These are phyloP conservation scores for Onchidella celtica DNA, from an alignment of 2,888 invertebrate genomes.

Conservation along the genomic window DNA sequence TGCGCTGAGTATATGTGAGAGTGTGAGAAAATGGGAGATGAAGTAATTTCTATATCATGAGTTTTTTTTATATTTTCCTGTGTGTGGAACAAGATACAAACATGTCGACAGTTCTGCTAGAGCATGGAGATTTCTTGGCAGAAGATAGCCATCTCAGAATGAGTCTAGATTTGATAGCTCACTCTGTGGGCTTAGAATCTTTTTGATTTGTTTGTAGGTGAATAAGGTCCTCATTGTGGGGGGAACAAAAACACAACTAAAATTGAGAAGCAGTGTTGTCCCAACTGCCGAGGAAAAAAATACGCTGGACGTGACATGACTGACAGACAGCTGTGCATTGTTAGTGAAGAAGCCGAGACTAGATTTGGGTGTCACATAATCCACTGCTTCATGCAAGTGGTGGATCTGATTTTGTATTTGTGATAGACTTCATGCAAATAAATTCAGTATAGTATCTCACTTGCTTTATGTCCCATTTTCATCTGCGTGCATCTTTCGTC, in stretches of 20 bases:
- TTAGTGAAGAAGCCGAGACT: slow-evolving; percentile 2
- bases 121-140: background rate
- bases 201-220: background rate
- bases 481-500: background rate
- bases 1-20: slow-evolving; percentile 17
- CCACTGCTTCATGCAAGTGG: background rate
- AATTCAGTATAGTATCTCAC: slow-evolving; percentile 43
- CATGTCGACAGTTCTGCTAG: background rate
- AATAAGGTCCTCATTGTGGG: background rate
- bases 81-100: background rate
- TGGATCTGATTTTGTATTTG: slow-evolving; percentile 39
- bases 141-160: background rate
- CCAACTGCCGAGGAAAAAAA: too few relatives aligned
- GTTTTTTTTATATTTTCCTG: background rate
- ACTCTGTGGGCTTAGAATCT: background rate
- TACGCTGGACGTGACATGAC: background rate
- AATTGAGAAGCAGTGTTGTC: too few relatives aligned
- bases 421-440: slow-evolving; percentile 43
- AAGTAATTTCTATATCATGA: background rate
- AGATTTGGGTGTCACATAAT: slow-evolving; percentile 16
- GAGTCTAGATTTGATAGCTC: background rate
- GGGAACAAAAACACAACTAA: too few relatives aligned
- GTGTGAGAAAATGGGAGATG: background rate
- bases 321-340: background rate
- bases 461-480: background rate